Evolutionary conservation across 2,888 invertebrate genomes (phyloP).

Genomic region (Rhamnusium bicolor): DNA sequence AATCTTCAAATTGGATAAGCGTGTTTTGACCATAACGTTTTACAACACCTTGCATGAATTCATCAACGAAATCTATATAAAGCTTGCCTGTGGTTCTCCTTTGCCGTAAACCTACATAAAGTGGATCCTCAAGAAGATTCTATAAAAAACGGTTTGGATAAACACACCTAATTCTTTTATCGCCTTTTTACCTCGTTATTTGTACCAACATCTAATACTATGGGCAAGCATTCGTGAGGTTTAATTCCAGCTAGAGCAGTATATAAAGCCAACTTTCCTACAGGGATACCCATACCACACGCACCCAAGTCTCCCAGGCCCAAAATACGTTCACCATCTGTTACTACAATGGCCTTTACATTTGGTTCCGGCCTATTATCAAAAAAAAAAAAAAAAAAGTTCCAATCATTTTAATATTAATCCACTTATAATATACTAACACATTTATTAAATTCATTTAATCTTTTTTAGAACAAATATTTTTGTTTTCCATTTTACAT

Average conservation of each 20-base stretch:
- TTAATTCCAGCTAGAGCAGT: constrained; percentile 98
- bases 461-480: too few relatives aligned
- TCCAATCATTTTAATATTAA: not conserved
- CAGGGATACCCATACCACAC: constrained; percentile 98
- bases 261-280: constrained; percentile 96
- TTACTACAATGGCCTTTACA: constrained; percentile 91
- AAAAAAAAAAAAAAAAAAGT: too few relatives aligned
- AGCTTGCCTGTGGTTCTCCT: constrained; percentile 86
- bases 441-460: too few relatives aligned
- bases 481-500: too few relatives aligned
- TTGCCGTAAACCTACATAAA: constrained; percentile 94
- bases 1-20: constrained; percentile 90
- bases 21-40: constrained; percentile 90
- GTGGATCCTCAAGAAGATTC: constrained; percentile 91
- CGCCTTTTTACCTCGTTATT: constrained; percentile 82
- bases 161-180: not conserved
- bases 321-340: constrained; percentile 97
- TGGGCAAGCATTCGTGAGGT: constrained; percentile 95
- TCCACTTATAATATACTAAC: too few relatives aligned
- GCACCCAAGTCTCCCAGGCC: constrained; percentile 97
- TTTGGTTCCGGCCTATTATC: constrained; percentile 88
- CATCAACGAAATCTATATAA: constrained; percentile 95
- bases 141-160: constrained; percentile 61
- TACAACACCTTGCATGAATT: constrained; percentile 96
- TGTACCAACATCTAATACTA: constrained; percentile 95